These are phyloP conservation scores for Platysteira castanea DNA, from an alignment of 2,113 vertebrate genomes.

Conservation along the genomic window DNA sequence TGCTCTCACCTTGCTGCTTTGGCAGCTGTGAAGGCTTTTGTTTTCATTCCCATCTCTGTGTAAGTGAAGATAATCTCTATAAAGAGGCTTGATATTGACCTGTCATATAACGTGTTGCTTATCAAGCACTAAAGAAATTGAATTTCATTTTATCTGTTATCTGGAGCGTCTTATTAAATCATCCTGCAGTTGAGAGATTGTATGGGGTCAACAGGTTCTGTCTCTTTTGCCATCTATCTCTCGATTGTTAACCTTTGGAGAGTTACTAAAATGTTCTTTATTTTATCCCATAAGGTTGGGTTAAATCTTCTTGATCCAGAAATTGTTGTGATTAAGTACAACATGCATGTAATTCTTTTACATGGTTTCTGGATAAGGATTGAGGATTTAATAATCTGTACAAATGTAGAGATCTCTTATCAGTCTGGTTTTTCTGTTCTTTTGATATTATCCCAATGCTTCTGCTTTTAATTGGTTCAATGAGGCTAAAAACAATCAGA, in stretches of 20 bases:
- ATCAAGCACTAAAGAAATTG: constrained; percentile 59
- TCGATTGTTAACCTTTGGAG: constrained; percentile 50
- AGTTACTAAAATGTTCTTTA: constrained; percentile 36
- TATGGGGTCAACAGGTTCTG: constrained; percentile 46
- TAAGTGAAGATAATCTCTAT: constrained; percentile 57
- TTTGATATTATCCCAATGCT: neutral
- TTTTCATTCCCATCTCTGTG: constrained; percentile 60
- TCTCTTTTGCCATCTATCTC: constrained; percentile 7
- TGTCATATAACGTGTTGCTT: constrained; percentile 39
- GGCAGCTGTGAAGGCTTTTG: constrained; percentile 37
- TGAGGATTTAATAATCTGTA: neutral
- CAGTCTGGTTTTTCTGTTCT: neutral
- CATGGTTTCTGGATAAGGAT: neutral
- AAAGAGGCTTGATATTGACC: constrained; percentile 55
- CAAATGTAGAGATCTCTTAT: neutral
- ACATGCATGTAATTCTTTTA: neutral
- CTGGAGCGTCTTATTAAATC: constrained; percentile 67
- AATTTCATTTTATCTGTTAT: constrained; percentile 61
- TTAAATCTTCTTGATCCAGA: constrained; percentile 40
- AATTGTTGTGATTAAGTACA: neutral
- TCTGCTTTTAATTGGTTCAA: neutral
- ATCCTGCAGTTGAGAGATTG: constrained; percentile 45
- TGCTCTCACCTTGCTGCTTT: constrained; percentile 70
- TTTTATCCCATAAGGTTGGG: constrained; percentile 17
- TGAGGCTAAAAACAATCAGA: neutral